Evolutionary conservation across 2,113 vertebrate genomes (phyloP), one percentile per base, ranked within the genome.

Genomic region (Prunella himalayana): DNA sequence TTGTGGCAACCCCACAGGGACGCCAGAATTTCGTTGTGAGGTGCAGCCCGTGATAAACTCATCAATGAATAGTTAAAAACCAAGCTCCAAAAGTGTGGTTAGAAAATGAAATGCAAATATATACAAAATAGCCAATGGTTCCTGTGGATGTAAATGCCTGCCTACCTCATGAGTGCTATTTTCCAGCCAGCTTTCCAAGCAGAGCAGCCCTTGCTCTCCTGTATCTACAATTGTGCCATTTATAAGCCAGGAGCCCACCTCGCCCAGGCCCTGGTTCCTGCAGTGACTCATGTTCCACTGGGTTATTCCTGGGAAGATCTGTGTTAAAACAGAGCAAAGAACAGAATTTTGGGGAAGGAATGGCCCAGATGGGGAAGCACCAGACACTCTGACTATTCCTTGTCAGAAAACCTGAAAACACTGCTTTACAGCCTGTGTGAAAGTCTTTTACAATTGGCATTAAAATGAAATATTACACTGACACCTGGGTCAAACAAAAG

Each of bases 231-330:
- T 86, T 93, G 90, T 94, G 37, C 95, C 92, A 82, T 96, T 96
- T 93, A 94, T 95, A 96, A 97, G 85, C 13, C 92, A 81, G 75
- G 73, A 91, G 87, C 93, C 93, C 95, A 96, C 92, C 94, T 96
- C 70, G 17, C 76, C 87, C 68, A 0, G 14, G 24, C 0, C 4
- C 90, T 77, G 65, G 87, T 33, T 95, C 94, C 94, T 79, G 25
- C 82, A 45, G 60, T 92, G 85, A 96, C 92, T 94, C 82, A 77
- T 77, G 65, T 92, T 88, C 94, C 82, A 37, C 15, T 14, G 73
- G 69, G 69, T 22, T 73, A 33, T 65, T 94, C 86, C 91, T 53
- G 37, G 13, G 61, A 76, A 79, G 70, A 51, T 23, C 56, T 3
- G 37, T 30, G 44, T 64, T 71, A 10, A 83, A 86, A 30, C 35